Base-by-base conservation (phyloP, 30 jellyfish, hydroid and myxozoan species). In the Catostylus mosaicus region DNA sequence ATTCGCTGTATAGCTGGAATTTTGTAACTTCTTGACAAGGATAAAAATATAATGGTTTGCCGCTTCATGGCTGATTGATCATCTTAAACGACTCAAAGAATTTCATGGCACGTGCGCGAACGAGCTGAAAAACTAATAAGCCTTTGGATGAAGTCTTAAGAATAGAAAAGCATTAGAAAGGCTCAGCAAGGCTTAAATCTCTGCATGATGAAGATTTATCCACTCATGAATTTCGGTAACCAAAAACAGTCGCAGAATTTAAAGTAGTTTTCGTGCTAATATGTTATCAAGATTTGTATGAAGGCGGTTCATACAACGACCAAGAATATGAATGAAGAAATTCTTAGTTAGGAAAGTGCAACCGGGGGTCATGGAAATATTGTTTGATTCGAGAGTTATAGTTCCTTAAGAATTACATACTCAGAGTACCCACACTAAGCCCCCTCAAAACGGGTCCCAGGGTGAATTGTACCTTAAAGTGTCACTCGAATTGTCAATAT, bases 51-150 rank as follows among this genome's bases (percentile, higher is more conserved):
- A n/a, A n/a, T n/a, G n/a, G n/a, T n/a, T n/a, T n/a, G n/a, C 18
- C 56, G 30, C 8, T 66, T 66, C 60, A 66, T 33, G 35, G 62
- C 35, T 27, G 57, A 37, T 7, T 66, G 78, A 18, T 3, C 67
- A 54, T 54, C 67, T 3, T 54, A 54, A 16, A 22, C 36, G 82
- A 69, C 23, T 26, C 84, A 50, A 43, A 50, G 83, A n/a, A 57
- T 73, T 6, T 11, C 14, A 46, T 29, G 91, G 91, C 84, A 81
- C 83, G 91, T 81, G 91, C 84, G 84, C 26, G 84, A 20, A 48
- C 84, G 59, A 57, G 91, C 75, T 31, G 76, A 64, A 52, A 52
- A 75, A 79, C 80, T 46, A 62, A 63, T 79, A 63, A 65, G 72
- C 71, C 48, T 7, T 19, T 8, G 69, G 79, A 26, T 33, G 80